Percentiles rank a stretch among this genome's conserved stretches.
phyloP scores from a whole-genome alignment of 2,113 vertebrate genomes.

The Apus apus region DNA sequence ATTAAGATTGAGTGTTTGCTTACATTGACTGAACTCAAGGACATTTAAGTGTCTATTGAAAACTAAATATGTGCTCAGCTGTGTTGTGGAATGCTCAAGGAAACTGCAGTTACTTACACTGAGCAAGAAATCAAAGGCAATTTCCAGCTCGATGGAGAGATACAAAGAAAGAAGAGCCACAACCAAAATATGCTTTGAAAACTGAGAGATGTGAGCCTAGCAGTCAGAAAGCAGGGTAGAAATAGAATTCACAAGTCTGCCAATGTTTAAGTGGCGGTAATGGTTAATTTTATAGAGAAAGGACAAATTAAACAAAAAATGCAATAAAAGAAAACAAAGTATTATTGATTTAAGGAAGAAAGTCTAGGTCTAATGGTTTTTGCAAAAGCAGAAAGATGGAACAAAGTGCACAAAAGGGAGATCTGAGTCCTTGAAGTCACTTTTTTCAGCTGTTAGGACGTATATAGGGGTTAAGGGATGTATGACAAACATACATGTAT shows the following conservation, averaged over 20 bases:
- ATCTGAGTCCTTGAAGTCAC: neutral
- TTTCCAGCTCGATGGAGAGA: neutral
- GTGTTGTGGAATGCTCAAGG: neutral
- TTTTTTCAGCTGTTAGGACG: neutral
- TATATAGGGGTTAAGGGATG: neutral
- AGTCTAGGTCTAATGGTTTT: neutral
- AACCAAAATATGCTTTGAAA: neutral
- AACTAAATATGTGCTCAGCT: neutral
- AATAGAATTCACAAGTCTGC: neutral
- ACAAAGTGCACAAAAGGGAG: neutral
- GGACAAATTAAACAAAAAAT: neutral
- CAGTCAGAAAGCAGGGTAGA: neutral
- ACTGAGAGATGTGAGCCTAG: neutral
- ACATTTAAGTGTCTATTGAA: neutral
- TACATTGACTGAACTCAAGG: conserved; percentile 7
- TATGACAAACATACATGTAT: neutral
- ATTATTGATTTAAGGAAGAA: neutral
- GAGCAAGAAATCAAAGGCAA: neutral
- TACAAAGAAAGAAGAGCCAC: neutral
- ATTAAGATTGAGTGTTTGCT: neutral
- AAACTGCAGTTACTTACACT: neutral
- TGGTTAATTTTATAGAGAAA: neutral
- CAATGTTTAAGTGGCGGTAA: neutral
- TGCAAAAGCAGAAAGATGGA: neutral
- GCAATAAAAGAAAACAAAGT: neutral